A percentile compares a stretch with the other conserved stretches of the same genome.
These are phyloP conservation scores for Ageneiosus marmoratus DNA, from an alignment of 2,113 vertebrate genomes.

Conservation along the genomic window DNA sequence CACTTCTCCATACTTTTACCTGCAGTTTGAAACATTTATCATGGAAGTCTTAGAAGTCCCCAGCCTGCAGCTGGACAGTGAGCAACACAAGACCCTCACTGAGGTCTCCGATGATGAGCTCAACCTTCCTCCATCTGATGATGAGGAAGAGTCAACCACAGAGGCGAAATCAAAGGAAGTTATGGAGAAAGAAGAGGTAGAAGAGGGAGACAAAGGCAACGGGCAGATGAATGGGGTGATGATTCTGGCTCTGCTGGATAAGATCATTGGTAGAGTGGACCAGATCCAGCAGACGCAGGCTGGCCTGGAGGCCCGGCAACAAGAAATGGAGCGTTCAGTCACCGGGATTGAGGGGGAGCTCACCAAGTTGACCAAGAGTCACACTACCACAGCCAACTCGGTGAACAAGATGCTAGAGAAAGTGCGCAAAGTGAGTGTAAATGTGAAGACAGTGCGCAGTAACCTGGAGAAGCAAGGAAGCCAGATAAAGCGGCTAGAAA, in stretches of 20 bases:
- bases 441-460: constrained; percentile 92
- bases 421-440: constrained; percentile 96
- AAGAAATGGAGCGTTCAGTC: constrained; percentile 94
- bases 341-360: constrained; percentile 93
- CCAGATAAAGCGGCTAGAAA: constrained; percentile 96
- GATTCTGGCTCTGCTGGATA: constrained; percentile 94
- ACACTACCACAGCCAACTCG: constrained; percentile 87
- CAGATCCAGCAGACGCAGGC: constrained; percentile 96
- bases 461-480: constrained; percentile 94
- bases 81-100: constrained; percentile 60
- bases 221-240: constrained; percentile 91
- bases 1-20: background rate
- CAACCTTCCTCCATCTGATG: constrained; percentile 68
- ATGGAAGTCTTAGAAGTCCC: constrained; percentile 68
- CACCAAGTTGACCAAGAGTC: constrained; percentile 91
- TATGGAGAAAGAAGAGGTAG: constrained; percentile 13
- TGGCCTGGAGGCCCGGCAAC: constrained; percentile 89
- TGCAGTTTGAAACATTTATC: constrained; percentile 19
- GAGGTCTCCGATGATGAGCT: constrained; percentile 76
- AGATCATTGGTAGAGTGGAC: constrained; percentile 97
- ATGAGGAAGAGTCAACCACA: constrained; percentile 61
- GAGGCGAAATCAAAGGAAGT: constrained; percentile 54
- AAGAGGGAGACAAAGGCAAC: constrained; percentile 60
- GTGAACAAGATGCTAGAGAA: constrained; percentile 98
- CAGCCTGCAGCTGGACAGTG: constrained; percentile 59